Base-by-base conservation (phyloP, 2,888 invertebrate genomes). In the Plebejus argus region DNA sequence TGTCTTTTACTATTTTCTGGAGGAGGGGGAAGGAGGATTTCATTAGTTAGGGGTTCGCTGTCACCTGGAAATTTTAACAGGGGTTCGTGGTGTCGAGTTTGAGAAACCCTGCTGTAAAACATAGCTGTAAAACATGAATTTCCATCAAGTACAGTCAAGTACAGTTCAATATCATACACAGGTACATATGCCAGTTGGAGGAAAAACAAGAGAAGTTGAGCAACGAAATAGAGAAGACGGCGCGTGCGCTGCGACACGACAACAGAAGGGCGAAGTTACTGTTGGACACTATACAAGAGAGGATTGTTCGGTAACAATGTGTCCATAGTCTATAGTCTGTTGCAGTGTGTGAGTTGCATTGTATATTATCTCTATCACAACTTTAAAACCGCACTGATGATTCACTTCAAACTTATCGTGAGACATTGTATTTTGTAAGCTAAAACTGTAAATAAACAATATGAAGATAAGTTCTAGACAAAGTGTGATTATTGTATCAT, bases 171-270 rank as follows among this genome's bases (percentile, higher is more conserved):
- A 90, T 95, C 0, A 89, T 95, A 12, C 96, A 96, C 82, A 93
- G 95, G 83, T 97, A 96, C 86, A 95, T 97, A 76, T 98, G 98
- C 86, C 96, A 97, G 92, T 89, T 95, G 89, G 90, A 95, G 15
- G 94, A 95, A 39, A 95, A 96, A 83, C 94, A 92, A 80, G 91
- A 91, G 85, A 84, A 92, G 18, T 89, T 96, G 45, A 94, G 95
- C 84, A 96, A 96, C 84, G 96, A 96, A 85, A 95, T 96, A 66
- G 90, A 92, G 81, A 89, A 95, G 75, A 94, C 93, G 56, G 90
- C 95, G 0, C 87, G 91, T 18, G 77, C 72, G 35, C 77, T 82
- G 7, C 76, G 72, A 2, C 45, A 58, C 4, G 74, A 71, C n/a
- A 76, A 66, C 61, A 6, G 18, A 39, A 12, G 78, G 79, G 39